Base-by-base conservation (phyloP, 1,140 invertebrate species). In the Teleopsis dalmanni region DNA sequence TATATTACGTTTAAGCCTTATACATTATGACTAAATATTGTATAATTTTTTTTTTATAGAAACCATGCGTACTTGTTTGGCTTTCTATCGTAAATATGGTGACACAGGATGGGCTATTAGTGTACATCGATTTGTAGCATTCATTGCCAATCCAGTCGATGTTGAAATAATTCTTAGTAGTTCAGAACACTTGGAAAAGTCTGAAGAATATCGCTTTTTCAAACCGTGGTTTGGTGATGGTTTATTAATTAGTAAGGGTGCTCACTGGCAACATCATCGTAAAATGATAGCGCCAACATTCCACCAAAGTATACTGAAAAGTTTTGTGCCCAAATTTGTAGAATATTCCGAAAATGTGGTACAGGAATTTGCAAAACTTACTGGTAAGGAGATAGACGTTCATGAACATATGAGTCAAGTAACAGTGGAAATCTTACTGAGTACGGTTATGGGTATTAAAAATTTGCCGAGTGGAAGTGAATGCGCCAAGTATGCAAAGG, bases 261-360 rank as follows among this genome's bases (percentile, higher is more conserved):
- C 83, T 36, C 91, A 92, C 73, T 95, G 92, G 92, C 75, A 81
- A 13, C 77, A 74, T 1, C 82, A 92, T 55, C 75, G 92, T 13
- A 95, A 93, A 73, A 79, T 95, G 59, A 84, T 97, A 37, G 93
- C 91, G 0, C 94, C 94, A 0, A 87, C 92, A 1, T 97, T 97
- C 71, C 92, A 97, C 65, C 82, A 92, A 58, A 88, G 86, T 51
- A 88, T 96, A 35, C 71, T 97, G 3, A 89, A 95, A 62, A 85
- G 88, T 19, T 96, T 96, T 59, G 72, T 95, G 3, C 79, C 81
- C 0, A 75, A 90, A 0, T 95, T 97, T 68, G 93, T 93, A 46
- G 76, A 87, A 37, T 91, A 97, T 60, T 82, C 85, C 18, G 69
- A 73, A 22, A 76, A 80, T 34, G 74, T 95, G 2, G 78, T 88